Conservation (phyloP, 2,888 invertebrate genomes). For the Melanostoma mellinum region DNA sequence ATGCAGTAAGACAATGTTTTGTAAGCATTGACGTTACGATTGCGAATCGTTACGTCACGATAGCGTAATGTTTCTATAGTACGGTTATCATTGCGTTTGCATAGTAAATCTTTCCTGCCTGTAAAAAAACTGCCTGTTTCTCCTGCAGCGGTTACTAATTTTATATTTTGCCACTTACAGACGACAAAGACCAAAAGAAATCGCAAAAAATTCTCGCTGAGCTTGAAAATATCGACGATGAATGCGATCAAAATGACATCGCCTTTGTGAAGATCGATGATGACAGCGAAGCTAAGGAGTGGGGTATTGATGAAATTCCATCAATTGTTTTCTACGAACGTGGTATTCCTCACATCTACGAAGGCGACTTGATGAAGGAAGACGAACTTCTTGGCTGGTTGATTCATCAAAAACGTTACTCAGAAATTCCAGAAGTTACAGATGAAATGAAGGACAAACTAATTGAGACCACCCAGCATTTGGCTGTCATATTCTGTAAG, state of each 20-base stretch:
- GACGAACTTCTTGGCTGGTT: slow-evolving; percentile 95
- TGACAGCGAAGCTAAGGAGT: slow-evolving; percentile 93
- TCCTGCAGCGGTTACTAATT: no score
- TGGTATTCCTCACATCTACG: slow-evolving; percentile 88
- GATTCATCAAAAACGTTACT: slow-evolving; percentile 93
- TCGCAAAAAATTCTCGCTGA: slow-evolving; percentile 92
- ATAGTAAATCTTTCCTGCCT: no score
- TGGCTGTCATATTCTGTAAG: slow-evolving; percentile 96
- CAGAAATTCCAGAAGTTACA: slow-evolving; percentile 95
- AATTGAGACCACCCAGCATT: slow-evolving; percentile 89
- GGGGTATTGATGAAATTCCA: slow-evolving; percentile 92
- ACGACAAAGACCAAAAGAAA: slow-evolving; percentile 95
- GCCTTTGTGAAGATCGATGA: slow-evolving; percentile 96
- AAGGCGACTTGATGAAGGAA: slow-evolving; percentile 94
- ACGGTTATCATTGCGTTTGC: no score
- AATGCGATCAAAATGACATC: slow-evolving; percentile 95
- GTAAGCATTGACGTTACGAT: no score
- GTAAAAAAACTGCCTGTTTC: no score
- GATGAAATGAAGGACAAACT: slow-evolving; percentile 97
- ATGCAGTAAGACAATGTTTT: no score
- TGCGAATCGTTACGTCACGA: no score
- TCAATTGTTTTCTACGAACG: slow-evolving; percentile 90
- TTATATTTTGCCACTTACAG: slow-evolving; percentile 82
- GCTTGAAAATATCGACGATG: slow-evolving; percentile 96
- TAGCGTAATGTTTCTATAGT: no score